Base-by-base conservation (phyloP, 2,797 vertebrate species). In the Chloroceryle inda region DNA sequence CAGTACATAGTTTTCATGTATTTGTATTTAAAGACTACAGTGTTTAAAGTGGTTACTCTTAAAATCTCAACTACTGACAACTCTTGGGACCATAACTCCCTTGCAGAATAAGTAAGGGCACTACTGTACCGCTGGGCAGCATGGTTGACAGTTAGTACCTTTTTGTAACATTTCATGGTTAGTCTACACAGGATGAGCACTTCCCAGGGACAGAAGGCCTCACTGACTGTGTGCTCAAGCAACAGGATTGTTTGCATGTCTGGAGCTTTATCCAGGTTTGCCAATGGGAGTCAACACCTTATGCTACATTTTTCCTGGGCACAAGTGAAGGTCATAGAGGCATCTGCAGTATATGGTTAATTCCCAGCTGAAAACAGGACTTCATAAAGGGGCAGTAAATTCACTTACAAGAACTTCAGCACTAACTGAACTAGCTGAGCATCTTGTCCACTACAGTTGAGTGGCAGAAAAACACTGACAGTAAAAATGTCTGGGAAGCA, bases 251-350 rank as follows among this genome's bases (percentile, higher is more conserved):
- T 59, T 55, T 21, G 10, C 24, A 10, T 5, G 27, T 7, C 42
- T 42, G 49, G 19, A 27, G 11, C 23, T 40, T 44, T 40, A 15
- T 15, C 56, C 29, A 42, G 14, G 15, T 50, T 75, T 53, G 12
- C 27, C 9, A 33, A 4, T 9, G 11, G 44, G 29, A 40, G 9
- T 11, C 68, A 52, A 35, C 35, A 35, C 35, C n/a, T 35, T 20
- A 4, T 0, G 0, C 17, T 10, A 20, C 1, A 1, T 31, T 72
- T 67, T n/a, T 13, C n/a, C 63, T 17, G 26, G 37, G 37, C 18
- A 52, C 13, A 52, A 55, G 18, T 0, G 0, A 52, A 56, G 16
- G 35, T 69, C 24, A 12, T 5, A 33, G 23, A 59, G 35, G 11
- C 35, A 64, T 21, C 10, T 3, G 1, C 11, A 20, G 14, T 5